Evolutionary conservation across 2,113 vertebrate species (phyloP).

Genomic region (Tauraco erythrolophus): DNA sequence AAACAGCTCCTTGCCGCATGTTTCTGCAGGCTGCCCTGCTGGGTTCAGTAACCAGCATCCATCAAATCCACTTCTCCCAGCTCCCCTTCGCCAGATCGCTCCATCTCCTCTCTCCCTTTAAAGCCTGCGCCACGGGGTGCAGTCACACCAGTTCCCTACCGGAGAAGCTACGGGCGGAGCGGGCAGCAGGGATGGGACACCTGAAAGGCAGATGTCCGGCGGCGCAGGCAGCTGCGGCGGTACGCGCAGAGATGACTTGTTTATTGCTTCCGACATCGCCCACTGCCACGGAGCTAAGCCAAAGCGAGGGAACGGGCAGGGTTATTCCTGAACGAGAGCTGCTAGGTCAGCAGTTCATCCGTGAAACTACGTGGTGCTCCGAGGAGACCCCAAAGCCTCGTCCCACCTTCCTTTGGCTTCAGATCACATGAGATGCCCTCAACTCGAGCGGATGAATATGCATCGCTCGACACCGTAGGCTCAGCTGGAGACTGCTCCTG

Average conservation of each 20-base stretch:
- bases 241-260: not conserved
- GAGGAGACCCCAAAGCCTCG: not conserved
- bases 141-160: not conserved
- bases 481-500: not conserved
- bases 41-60: rapidly evolving
- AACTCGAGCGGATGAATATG: not conserved
- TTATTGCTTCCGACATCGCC: not conserved
- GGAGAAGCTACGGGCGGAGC: not conserved
- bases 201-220: not conserved
- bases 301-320: not conserved
- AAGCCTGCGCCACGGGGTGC: not conserved
- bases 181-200: not conserved
- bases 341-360: not conserved
- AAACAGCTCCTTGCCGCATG: not conserved
- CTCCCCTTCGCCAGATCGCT: not conserved
- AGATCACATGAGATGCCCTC: rapidly evolving
- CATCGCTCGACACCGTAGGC: not conserved
- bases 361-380: not conserved
- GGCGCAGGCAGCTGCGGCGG: not conserved
- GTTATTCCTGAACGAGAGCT: not conserved
- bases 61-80: not conserved
- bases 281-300: not conserved
- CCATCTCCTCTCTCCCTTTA: not conserved
- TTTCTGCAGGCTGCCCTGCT: not conserved
- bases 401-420: not conserved